Evolutionary conservation across 1,140 invertebrate genomes (phyloP), one percentile per base, ranked within the genome.

Genomic region (Macrotrachela quadricornifera): DNA sequence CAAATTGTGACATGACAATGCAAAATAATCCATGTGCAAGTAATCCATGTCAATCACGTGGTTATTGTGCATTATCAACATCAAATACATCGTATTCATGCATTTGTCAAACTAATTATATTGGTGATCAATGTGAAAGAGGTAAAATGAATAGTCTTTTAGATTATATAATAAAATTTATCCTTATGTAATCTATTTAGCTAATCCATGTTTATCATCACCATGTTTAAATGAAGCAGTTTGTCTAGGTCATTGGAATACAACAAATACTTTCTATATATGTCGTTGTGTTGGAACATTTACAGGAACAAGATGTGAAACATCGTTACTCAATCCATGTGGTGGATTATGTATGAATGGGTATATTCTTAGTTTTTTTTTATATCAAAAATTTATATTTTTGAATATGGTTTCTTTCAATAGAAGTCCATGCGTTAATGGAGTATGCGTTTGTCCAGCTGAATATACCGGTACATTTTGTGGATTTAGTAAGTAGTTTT

Each of bases 1-100:
- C 49, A 16, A 50, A 50, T 51, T 59, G 58, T 41, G 50, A 57
- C 16, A 46, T 46, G 15, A 49, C 39, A 10, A 18, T 55, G 11
- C 16, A 42, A 10, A 30, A 30, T 30, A 39, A 50, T 36, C 46
- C 40, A 12, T 55, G 54, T 46, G 6, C 46, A 2, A 41, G 39
- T 6, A 45, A 45, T 13, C 54, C 54, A 42, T 55, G 54, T 41
- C 44, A 46, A 13, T 11, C 38, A 0, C 16, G 47, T 36, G 53
- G 53, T 18, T 18, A 46, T 13, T 54, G 53, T 18, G 21, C 21
- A 30, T 30, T 30, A 30, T 30, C 21, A 13, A 38, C 43, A 38
- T 53, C 44, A 0, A 44, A 53, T 47, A 37, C 51, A 21, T 17
- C 46, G 4, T 54, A 49, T 40, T 43, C 48, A 54, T 54, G 53